Conservation (phyloP, 2,888 invertebrate genomes). For the Tinea pellionella region DNA sequence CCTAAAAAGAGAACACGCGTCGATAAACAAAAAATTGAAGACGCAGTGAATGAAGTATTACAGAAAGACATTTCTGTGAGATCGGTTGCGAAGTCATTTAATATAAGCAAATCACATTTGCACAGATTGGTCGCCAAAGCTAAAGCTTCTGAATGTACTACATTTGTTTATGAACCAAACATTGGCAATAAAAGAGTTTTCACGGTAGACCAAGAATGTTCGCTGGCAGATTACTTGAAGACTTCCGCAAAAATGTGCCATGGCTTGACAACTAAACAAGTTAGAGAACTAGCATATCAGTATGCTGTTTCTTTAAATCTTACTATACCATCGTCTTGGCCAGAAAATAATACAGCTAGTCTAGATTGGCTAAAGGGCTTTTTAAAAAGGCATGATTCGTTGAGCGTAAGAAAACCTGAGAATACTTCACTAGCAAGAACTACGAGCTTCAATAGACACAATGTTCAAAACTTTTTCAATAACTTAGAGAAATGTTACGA, state of each 20-base stretch:
- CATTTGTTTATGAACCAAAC: conserved; percentile 13
- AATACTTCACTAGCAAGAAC: conserved; percentile 18
- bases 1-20: too few species aligned
- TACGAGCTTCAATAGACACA: conserved; percentile 17
- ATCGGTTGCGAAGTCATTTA: conserved; percentile 16
- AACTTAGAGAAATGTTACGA: too few species aligned
- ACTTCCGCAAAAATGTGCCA: conserved; percentile 21
- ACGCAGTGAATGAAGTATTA: too few species aligned
- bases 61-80: conserved; percentile 11
- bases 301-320: conserved; percentile 19
- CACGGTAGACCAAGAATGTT: conserved; percentile 18
- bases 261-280: conserved; percentile 19
- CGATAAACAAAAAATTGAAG: too few species aligned
- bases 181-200: conserved; percentile 19
- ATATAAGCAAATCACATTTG: conserved; percentile 19
- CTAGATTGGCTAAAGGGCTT: conserved; percentile 20
- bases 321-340: conserved; percentile 17
- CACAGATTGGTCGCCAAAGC: conserved; percentile 18
- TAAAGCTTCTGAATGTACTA: conserved; percentile 15
- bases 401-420: conserved; percentile 18
- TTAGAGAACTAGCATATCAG: conserved; percentile 20
- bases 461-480: conserved; percentile 18
- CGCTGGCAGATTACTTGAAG: conserved; percentile 19
- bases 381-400: conserved; percentile 18
- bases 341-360: too few species aligned